phyloP scores from a whole-genome alignment of 2,888 invertebrate species.

The Cristatella mucedo region DNA sequence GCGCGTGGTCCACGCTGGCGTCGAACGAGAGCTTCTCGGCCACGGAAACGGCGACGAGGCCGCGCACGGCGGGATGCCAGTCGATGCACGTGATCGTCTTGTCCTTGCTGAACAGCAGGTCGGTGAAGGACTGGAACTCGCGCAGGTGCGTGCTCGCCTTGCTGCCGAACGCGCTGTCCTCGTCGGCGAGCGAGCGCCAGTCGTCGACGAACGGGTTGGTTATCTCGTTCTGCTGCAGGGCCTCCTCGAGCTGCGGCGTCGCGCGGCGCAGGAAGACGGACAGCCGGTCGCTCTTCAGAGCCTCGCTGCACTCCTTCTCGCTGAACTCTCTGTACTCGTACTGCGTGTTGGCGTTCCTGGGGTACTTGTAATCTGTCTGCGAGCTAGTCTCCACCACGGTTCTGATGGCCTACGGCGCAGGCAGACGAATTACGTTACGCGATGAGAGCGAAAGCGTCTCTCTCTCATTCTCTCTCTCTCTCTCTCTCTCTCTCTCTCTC shows the following conservation, averaged over 20 bases:
- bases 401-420: too few relatives aligned
- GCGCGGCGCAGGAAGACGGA: conserved; percentile 18
- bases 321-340: conserved; percentile 29
- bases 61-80: conserved; percentile 37
- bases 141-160: conserved; percentile 37
- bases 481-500: conserved; percentile 1
- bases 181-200: conserved; percentile 30
- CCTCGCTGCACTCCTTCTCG: conserved; percentile 22
- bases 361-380: conserved; percentile 37
- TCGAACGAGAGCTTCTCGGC: conserved; percentile 33
- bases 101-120: conserved; percentile 37
- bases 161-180: conserved; percentile 30
- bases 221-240: conserved; percentile 38
- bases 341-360: conserved; percentile 33
- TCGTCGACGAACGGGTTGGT: conserved; percentile 38
- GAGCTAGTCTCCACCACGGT: conserved; percentile 18
- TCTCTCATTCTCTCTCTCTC: background rate
- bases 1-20: conserved; percentile 32
- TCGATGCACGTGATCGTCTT: conserved; percentile 36
- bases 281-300: conserved; percentile 18
- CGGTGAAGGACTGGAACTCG: conserved; percentile 40
- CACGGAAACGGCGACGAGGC: conserved; percentile 34
- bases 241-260: conserved; percentile 29
- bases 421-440: too few relatives aligned
- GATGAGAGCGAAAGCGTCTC: too few relatives aligned